A percentile compares a stretch with the other conserved stretches of the same genome.
These are phyloP conservation scores for Sebastes elongatus DNA, from an alignment of 2,797 vertebrate genomes.

Conservation along the genomic window DNA sequence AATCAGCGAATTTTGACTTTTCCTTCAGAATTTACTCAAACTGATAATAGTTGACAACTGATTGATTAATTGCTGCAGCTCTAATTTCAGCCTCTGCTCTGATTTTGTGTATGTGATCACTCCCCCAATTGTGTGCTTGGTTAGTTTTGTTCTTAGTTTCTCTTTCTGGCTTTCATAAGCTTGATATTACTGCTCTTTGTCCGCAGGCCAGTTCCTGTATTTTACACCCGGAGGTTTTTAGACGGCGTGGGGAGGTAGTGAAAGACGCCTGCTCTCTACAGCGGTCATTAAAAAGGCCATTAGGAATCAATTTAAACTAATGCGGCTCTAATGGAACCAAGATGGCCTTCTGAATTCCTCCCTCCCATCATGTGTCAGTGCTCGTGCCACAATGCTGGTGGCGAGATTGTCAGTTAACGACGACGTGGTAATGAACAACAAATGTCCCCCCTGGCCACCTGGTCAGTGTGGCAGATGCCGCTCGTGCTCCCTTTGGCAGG, in stretches of 20 bases:
- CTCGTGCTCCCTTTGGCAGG: not conserved
- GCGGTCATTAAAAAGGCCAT: conserved; percentile 73
- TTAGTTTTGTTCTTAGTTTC: not conserved
- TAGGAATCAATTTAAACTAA: conserved; percentile 78
- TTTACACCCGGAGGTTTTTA: conserved; percentile 16
- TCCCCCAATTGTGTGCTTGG: not conserved
- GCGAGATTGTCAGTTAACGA: conserved; percentile 33
- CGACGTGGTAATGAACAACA: conserved; percentile 44
- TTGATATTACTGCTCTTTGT: not conserved
- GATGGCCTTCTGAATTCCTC: conserved; percentile 47
- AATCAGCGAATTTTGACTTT: too few relatives aligned
- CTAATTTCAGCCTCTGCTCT: not conserved
- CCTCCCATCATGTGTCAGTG: conserved; percentile 23
- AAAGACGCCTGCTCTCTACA: conserved; percentile 48
- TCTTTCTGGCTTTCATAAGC: conserved; percentile 14
- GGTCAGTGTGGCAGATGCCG: conserved; percentile 40
- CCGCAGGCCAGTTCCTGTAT: conserved; percentile 3
- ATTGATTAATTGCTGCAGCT: too few relatives aligned
- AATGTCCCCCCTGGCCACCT: conserved; percentile 44
- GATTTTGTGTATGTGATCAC: not conserved
- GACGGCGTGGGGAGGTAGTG: conserved; percentile 20
- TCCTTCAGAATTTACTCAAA: too few relatives aligned
- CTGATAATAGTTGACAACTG: too few relatives aligned
- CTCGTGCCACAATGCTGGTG: conserved; percentile 11
- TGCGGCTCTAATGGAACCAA: conserved; percentile 76